Percentiles rank a stretch among this genome's conserved stretches.
Conservation (phyloP, 1,140 invertebrate genomes). For the Scaptodrosophila lebanonensis region DNA sequence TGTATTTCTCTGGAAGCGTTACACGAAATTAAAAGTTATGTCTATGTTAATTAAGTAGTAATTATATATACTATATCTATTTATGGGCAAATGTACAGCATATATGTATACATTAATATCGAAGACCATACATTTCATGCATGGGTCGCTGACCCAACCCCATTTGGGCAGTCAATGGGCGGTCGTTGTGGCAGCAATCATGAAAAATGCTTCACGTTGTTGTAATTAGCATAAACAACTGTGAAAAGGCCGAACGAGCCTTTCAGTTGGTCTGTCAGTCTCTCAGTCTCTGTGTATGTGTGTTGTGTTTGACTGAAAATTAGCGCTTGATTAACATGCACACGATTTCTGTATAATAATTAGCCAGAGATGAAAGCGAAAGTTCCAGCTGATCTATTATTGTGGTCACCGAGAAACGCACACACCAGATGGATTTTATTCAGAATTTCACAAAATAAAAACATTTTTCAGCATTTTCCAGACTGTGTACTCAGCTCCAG, state of each 20-base stretch:
- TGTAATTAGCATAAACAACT: constrained; percentile 67
- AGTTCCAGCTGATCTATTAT: too few species aligned
- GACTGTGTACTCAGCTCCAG: too few species aligned
- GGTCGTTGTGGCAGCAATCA: constrained; percentile 10
- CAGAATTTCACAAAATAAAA: too few species aligned
- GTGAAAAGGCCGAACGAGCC: constrained; percentile 10
- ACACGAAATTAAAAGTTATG: constrained; percentile 17
- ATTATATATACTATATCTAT: constrained; percentile 22
- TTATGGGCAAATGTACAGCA: too few species aligned
- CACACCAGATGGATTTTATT: too few species aligned
- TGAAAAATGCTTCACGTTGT: constrained; percentile 8
- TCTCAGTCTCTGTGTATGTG: constrained; percentile 21
- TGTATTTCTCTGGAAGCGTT: too few species aligned
- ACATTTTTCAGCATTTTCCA: too few species aligned
- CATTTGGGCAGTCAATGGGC: constrained; percentile 20
- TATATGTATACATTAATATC: too few species aligned
- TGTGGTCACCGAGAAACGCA: too few species aligned
- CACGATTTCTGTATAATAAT: constrained; percentile 47
- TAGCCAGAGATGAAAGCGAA: constrained; percentile 35
- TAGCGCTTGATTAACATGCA: constrained; percentile 56
- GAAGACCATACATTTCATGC: neutral
- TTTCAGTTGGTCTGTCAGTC: constrained; percentile 15
- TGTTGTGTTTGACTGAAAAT: constrained; percentile 36
- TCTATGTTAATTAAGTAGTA: constrained; percentile 57
- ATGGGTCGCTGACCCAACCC: constrained; percentile 51